phyloP scores from a whole-genome alignment of 1,140 invertebrate species.

The Drosophila insularis region DNA sequence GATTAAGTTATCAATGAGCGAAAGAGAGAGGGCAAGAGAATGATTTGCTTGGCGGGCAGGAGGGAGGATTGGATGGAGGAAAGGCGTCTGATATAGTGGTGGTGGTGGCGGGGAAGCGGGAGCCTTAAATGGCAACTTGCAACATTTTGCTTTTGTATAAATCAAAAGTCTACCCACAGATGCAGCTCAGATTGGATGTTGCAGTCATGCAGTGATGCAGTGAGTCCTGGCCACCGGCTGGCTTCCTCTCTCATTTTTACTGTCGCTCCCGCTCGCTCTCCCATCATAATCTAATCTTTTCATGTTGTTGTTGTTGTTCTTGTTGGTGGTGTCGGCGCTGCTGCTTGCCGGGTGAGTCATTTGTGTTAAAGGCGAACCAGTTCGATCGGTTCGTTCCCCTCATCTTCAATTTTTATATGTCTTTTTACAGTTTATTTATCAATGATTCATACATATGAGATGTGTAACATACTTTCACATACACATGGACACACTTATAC shows the following conservation, averaged over 20 bases:
- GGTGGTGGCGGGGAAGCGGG: background rate
- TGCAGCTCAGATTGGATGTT: slow-evolving; percentile 34
- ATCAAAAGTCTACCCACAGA: slow-evolving; percentile 13
- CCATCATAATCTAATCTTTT: slow-evolving; percentile 15
- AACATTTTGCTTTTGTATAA: slow-evolving; percentile 19
- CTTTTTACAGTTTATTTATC: slow-evolving; percentile 66
- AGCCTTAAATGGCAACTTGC: slow-evolving; percentile 37
- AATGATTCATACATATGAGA: slow-evolving; percentile 73
- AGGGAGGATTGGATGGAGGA: no score
- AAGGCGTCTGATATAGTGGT: no score
- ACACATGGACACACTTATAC: slow-evolving; percentile 14
- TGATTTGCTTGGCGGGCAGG: slow-evolving; percentile 8
- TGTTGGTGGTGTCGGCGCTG: slow-evolving; percentile 5
- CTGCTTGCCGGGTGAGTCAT: slow-evolving; percentile 35
- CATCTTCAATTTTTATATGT: slow-evolving; percentile 1
- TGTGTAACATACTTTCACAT: slow-evolving; percentile 54
- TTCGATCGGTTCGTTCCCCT: slow-evolving; percentile 46
- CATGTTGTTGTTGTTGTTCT: background rate
- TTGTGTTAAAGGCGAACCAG: slow-evolving; percentile 67
- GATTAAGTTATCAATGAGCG: slow-evolving; percentile 66
- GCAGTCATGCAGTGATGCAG: slow-evolving; percentile 26
- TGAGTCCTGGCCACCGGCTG: background rate
- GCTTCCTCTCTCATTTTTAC: background rate
- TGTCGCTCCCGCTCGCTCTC: background rate
- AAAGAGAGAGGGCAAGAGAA: slow-evolving; percentile 24